phyloP scores from a whole-genome alignment of 2,888 invertebrate species.

The Polydrusus pterygomalis region DNA sequence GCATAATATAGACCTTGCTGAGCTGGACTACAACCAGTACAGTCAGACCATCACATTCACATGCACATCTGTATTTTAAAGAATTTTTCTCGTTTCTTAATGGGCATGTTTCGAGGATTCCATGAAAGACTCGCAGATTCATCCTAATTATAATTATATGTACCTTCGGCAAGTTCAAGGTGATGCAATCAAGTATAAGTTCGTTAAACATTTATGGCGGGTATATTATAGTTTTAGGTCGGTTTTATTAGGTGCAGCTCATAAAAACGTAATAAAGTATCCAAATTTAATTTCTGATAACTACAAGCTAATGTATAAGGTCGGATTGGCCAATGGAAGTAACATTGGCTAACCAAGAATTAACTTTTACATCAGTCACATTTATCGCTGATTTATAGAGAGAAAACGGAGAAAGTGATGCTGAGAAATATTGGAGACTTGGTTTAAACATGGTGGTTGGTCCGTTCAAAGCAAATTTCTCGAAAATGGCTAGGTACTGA shows the following conservation, averaged over 20 bases:
- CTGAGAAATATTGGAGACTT: no score
- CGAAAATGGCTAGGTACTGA: no score
- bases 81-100: constrained; percentile 7
- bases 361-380: no score
- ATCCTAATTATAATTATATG: constrained; percentile 35
- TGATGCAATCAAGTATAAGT: constrained; percentile 20
- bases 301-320: no score
- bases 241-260: not conserved
- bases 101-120: constrained; percentile 16
- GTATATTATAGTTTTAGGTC: constrained; percentile 38
- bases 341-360: no score
- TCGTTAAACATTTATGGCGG: constrained; percentile 13
- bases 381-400: no score
- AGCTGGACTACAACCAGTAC: constrained; percentile 2
- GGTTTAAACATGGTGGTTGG: no score
- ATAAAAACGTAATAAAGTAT: not conserved
- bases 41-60: not conserved
- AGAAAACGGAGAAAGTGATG: no score
- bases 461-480: no score
- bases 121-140: constrained; percentile 21
- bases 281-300: not conserved
- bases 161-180: constrained; percentile 42
- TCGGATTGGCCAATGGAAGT: no score
- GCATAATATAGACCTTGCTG: not conserved
- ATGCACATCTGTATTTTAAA: constrained; percentile 14